Evolutionary conservation across 2,113 vertebrate species (phyloP), one percentile per base, ranked within the genome.

Genomic region (Lonchura striata): DNA sequence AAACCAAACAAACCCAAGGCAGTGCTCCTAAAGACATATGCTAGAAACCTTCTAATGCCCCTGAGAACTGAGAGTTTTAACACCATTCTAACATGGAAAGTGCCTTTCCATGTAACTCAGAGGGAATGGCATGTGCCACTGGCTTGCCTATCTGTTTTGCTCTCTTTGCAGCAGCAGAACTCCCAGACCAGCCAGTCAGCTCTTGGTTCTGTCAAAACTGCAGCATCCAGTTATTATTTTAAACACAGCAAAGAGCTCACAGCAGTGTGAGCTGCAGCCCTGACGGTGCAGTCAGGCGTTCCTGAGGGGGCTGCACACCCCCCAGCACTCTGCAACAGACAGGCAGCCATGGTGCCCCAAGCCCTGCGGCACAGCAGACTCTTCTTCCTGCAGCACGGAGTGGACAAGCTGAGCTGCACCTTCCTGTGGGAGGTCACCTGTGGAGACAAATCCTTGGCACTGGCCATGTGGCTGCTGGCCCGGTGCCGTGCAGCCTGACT

Each of bases 231-330:
- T 69, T 33, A 16, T 33, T 57, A 41, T 25, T 46, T 71, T 42
- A 74, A 85, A 37, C 50, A 60, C 23, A 56, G 75, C 4, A 66
- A 52, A 24, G 68, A 71, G 46, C 54, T 76, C n/a, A 4, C 23
- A 74, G 77, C 11, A 23, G 1, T 0, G 15, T 3, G 25, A 49
- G n/a, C 35, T 42, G 66, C 42, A 86, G 53, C 8, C n/a, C 7
- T 5, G 37, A 7, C 22, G 0, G 0, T 11, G 31, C 39, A 42
- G 23, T 7, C 4, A 12, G 64, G 64, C 6, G 1, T 6, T n/a
- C 50, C 46, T 3, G 1, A 8, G 25, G 21, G 21, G 20, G 42
- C 64, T 41, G 25, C 6, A 19, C 22, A 53, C 54, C 37, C 31
- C 20, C 27, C 14, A 31, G 25, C 0, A 0, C 44, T 18, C 15